Conservation (phyloP, 2,888 invertebrate genomes). For the Odontocolon sp. region DNA sequence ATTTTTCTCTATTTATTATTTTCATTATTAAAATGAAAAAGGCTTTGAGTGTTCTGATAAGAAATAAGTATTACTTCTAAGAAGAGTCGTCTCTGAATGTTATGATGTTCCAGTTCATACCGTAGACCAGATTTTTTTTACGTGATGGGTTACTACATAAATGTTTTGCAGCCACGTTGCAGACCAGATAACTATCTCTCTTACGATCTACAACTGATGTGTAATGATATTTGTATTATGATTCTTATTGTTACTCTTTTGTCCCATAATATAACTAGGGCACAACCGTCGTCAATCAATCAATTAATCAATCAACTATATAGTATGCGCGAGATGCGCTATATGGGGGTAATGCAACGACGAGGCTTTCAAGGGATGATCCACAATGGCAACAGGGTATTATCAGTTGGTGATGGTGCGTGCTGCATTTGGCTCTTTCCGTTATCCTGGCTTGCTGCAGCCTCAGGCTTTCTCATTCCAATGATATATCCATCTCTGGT, state of each 20-base stretch:
- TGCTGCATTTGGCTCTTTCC: slow-evolving; percentile 12
- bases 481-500: too few species aligned
- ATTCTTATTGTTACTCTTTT: too few species aligned
- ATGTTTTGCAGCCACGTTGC: too few species aligned
- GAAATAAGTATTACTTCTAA: too few species aligned
- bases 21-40: not conserved
- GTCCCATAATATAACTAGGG: not conserved
- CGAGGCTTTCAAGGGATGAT: slow-evolving; percentile 68
- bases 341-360: slow-evolving; percentile 62
- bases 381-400: slow-evolving; percentile 68
- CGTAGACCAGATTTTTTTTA: too few species aligned
- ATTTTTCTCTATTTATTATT: not conserved
- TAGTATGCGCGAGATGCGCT: slow-evolving; percentile 8
- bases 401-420: slow-evolving; percentile 63
- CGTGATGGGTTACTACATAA: too few species aligned
- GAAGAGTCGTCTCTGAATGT: too few species aligned
- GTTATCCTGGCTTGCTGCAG: slow-evolving; percentile 21
- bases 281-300: not conserved
- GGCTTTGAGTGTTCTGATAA: too few species aligned
- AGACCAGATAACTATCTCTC: too few species aligned
- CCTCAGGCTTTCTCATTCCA: slow-evolving; percentile 17
- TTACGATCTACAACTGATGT: too few species aligned
- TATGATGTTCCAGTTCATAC: too few species aligned
- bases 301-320: not conserved
- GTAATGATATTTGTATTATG: too few species aligned